Evolutionary conservation across 2,113 vertebrate species (phyloP).

Genomic region (Pycnonotus jocosus): DNA sequence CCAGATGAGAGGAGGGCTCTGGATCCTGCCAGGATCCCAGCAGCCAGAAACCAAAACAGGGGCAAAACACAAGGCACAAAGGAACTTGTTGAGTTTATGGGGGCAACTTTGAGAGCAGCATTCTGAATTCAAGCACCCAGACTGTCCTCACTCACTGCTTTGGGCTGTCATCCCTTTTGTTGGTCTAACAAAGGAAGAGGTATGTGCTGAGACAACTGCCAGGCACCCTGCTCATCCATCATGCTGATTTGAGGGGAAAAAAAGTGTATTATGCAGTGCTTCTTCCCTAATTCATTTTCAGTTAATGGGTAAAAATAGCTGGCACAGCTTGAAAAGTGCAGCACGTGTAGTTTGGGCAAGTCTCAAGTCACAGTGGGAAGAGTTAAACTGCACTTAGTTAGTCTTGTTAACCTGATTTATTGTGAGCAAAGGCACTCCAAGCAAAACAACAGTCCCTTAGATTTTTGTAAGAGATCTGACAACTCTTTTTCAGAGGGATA

Average conservation of each 20-base stretch:
- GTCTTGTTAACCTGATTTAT: slow-evolving; percentile 66
- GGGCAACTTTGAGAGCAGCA: not conserved
- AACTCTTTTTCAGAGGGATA: slow-evolving; percentile 5
- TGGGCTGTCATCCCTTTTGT: not conserved
- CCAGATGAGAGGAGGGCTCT: not conserved
- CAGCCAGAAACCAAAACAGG: not conserved
- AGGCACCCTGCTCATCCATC: not conserved
- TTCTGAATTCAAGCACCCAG: not conserved
- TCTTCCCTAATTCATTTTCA: not conserved
- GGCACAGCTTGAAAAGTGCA: slow-evolving; percentile 54
- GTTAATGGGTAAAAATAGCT: slow-evolving; percentile 47
- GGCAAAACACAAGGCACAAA: accelerated
- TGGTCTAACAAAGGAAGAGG: not conserved
- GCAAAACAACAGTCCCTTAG: not conserved
- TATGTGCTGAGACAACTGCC: not conserved
- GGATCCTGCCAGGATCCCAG: not conserved
- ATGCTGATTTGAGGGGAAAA: not conserved
- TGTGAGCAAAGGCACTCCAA: not conserved
- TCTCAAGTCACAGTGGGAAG: slow-evolving; percentile 47
- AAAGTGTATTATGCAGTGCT: not conserved
- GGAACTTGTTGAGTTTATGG: not conserved
- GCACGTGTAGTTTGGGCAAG: not conserved
- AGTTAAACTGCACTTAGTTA: slow-evolving; percentile 15
- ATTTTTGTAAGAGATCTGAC: slow-evolving; percentile 5
- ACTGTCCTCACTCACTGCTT: not conserved